Conservation (phyloP, 1,140 invertebrate species). For the Drosophila prosaltans region DNA sequence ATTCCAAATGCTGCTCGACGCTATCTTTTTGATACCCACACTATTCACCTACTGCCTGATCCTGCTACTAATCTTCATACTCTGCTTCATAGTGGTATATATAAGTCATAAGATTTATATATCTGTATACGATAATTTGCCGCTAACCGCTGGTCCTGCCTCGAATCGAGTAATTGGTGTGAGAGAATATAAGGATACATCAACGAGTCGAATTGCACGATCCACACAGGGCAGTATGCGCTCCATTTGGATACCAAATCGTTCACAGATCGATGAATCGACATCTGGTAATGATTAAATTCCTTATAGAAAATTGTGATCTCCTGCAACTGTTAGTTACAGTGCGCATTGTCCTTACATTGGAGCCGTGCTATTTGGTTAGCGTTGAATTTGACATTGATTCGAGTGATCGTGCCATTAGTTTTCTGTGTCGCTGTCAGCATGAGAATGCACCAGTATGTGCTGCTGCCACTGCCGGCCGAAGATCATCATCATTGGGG, state of each 20-base stretch:
- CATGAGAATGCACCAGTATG: constrained; percentile 16
- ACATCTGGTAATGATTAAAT: constrained; percentile 45
- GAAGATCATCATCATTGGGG: not conserved
- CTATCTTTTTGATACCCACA: constrained; percentile 75
- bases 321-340: not conserved
- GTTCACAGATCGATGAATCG: constrained; percentile 44
- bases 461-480: constrained; percentile 31
- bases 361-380: constrained; percentile 72
- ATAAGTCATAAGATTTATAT: constrained; percentile 78
- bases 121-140: constrained; percentile 74
- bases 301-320: not conserved
- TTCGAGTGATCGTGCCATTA: constrained; percentile 36
- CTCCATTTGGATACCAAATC: constrained; percentile 59
- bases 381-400: constrained; percentile 51
- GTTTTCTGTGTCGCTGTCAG: constrained; percentile 54
- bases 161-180: constrained; percentile 18
- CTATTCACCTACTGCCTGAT: constrained; percentile 76
- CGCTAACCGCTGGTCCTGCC: constrained; percentile 45
- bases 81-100: constrained; percentile 79
- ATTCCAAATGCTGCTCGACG: constrained; percentile 71
- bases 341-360: constrained; percentile 59
- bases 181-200: constrained; percentile 20
- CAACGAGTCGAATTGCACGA: not conserved
- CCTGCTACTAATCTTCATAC: constrained; percentile 68
- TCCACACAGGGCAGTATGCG: constrained; percentile 26